Conservation (phyloP, 2,797 vertebrate genomes). For the Coracias cyanogaster region DNA sequence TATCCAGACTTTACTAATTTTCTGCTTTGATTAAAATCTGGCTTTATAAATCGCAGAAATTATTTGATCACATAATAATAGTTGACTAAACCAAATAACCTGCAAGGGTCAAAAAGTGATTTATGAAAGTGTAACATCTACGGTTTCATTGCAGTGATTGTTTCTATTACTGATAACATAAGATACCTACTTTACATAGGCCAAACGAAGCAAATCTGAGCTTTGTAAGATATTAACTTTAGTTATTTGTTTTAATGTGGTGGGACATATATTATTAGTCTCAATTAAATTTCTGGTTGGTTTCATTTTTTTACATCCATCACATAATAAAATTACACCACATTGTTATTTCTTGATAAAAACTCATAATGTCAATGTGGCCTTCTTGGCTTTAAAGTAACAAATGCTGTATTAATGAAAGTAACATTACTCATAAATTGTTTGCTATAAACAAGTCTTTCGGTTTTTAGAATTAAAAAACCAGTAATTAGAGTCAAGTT, state of each 20-base stretch:
- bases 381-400: neutral
- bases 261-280: neutral
- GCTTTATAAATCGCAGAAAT: neutral
- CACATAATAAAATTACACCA: neutral
- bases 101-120: neutral
- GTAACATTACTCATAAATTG: neutral
- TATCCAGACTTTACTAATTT: neutral
- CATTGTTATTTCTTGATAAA: neutral
- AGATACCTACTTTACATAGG: neutral
- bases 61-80: neutral
- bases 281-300: neutral
- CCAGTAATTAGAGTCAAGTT: neutral
- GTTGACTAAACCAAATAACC: neutral
- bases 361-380: neutral
- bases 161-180: constrained; percentile 1
- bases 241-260: neutral
- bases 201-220: neutral
- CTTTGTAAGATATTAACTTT: constrained; percentile 12
- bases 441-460: neutral
- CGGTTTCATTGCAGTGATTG: neutral
- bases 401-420: neutral
- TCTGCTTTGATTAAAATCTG: neutral
- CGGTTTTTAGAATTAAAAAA: neutral
- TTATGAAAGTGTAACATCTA: neutral
- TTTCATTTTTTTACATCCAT: neutral